Base-by-base conservation (phyloP, 2,888 invertebrate genomes). In the Melikaiella ostensackeni region DNA sequence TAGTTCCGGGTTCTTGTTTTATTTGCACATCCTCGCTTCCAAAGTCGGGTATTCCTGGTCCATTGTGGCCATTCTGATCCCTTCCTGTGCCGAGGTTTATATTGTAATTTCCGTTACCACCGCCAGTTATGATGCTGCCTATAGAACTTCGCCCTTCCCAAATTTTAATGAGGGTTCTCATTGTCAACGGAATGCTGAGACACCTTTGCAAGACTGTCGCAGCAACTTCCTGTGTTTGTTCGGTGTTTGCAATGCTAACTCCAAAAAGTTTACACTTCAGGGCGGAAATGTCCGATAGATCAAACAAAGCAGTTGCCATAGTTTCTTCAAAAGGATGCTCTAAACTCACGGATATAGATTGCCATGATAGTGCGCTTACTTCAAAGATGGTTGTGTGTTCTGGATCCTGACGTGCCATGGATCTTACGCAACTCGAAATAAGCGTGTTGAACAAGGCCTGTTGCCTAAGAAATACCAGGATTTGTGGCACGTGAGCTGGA, bases 251-350 rank as follows among this genome's bases (percentile, higher is more conserved):
- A 81, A 88, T 84, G 79, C 92, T 82, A 86, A 90, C 88, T 85
- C 93, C 94, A 89, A 95, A 95, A 1, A 98, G 94, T 46, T 95
- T 93, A 86, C 98, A 98, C 74, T 95, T 94, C 0, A 97, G 94
- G 81, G 95, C 95, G 0, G 96, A 95, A 24, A 96, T 94, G 87
- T 98, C 97, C 8, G 94, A 93, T 75, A 99, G 92, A 90, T 98
- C 96, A 81, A 99, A 93, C 90, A 98, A 98, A 19, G 97, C 96
- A 0, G 98, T 98, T 0, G 98, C 97, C 95, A 98, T 96, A 80
- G 97, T 96, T 91, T 98, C 98, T 88, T 98, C 97, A 27, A 96
- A 92, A 0, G 98, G 98, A 92, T 98, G 98, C 90, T 98, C 98
- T 88, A 99, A 94, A 11, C 97, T 96, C 27, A 99, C 95, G 13